Evolutionary conservation across 2,797 vertebrate genomes (phyloP), one percentile per base, ranked within the genome.

Genomic region (Glyptemys insculpta): DNA sequence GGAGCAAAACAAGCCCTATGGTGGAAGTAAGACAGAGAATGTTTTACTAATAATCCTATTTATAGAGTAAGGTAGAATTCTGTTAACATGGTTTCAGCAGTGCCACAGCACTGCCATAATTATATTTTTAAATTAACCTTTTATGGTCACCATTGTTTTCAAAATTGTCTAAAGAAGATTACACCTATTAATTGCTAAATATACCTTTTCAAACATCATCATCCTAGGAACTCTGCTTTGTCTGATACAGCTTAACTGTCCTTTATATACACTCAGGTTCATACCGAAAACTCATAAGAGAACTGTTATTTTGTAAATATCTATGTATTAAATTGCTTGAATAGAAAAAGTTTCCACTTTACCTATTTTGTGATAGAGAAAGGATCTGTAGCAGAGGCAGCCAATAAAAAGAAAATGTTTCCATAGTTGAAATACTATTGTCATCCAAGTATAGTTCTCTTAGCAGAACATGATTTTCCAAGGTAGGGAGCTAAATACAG

Each of bases 401-500:
- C 99, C 99, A 99, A 98, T 97, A 99, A 5, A 86, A 97, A 65
- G 98, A 87, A 96, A 99, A 95, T 65, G 83, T 95, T 92, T 97
- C 96, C 94, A 99, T 2, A 89, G 98, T 92, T 88, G 98, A 98
- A 97, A 99, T 98, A 96, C 97, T 99, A 98, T 99, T 99, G 98
- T 99, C 99, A 86, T 99, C 99, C 92, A 99, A 98, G 93, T 96
- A 97, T 12, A 99, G 96, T 95, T 99, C 99, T 98, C 98, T 98
- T 97, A 99, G 98, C n/a, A 99, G 98, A 96, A 99, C 99, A 56
- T 99, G 99, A 98, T 99, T 99, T 94, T 97, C 97, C 94, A 99
- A 97, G 50, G 92, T 94, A 68, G 99, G 99, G 93, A 98, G 90
- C 99, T 99, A 97, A 87, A 96, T 79, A 97, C 79, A 98, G 97